Conservation (phyloP, 2,888 invertebrate genomes). For the Uloborus plumipes region DNA sequence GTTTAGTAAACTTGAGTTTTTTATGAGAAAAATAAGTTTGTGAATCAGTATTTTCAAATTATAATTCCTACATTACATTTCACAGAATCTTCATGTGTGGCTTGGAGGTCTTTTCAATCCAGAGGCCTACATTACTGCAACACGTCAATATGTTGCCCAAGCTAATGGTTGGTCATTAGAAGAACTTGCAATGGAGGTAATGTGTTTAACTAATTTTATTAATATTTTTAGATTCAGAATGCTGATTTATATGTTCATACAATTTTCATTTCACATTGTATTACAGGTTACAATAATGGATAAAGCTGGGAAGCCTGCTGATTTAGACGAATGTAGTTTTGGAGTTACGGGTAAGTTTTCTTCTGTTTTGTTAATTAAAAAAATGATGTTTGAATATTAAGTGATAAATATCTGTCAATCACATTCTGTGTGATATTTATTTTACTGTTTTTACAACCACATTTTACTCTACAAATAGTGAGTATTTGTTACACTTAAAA, state of each 20-base stretch:
- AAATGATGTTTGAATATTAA: too few species aligned
- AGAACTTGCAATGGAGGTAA: constrained; percentile 88
- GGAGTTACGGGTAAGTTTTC: constrained; percentile 71
- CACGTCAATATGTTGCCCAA: constrained; percentile 97
- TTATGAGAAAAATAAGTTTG: too few species aligned
- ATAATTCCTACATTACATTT: constrained; percentile 56
- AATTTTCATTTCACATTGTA: constrained; percentile 21
- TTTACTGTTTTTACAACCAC: too few species aligned
- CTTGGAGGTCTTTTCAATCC: constrained; percentile 97
- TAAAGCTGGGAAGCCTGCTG: constrained; percentile 69
- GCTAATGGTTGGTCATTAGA: constrained; percentile 93
- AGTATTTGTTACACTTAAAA: neutral
- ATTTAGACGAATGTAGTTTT: constrained; percentile 73
- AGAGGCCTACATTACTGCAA: constrained; percentile 99
- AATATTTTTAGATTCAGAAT: neutral
- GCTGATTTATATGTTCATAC: neutral
- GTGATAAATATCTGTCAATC: too few species aligned
- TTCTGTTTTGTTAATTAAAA: too few species aligned
- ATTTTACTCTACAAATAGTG: neutral
- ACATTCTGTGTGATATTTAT: too few species aligned
- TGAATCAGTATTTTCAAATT: too few species aligned
- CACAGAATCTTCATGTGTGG: constrained; percentile 90
- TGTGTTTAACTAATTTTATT: neutral
- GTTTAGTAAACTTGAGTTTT: too few species aligned
- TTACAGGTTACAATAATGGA: constrained; percentile 76